phyloP scores from a whole-genome alignment of 2,113 vertebrate genomes.

The Dromiciops gliroides region DNA sequence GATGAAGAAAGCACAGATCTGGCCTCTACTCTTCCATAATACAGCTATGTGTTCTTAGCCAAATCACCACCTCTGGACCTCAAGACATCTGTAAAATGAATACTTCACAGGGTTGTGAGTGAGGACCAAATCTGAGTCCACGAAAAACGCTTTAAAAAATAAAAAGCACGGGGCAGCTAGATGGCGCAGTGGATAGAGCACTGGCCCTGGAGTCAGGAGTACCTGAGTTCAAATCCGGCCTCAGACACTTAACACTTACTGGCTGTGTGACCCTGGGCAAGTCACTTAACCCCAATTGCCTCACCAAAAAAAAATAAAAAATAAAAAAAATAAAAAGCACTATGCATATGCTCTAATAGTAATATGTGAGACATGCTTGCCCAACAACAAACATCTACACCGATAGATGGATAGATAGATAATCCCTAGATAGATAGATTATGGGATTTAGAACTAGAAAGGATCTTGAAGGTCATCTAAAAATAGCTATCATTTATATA shows the following conservation, averaged over 20 bases:
- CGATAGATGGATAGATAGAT: background rate
- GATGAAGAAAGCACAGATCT: background rate
- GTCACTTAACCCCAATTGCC: no score
- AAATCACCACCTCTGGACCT: slow-evolving; percentile 10
- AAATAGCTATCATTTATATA: background rate
- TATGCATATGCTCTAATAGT: background rate
- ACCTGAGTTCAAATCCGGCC: no score
- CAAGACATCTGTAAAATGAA: background rate
- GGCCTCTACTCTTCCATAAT: no score
- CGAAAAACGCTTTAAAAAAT: background rate
- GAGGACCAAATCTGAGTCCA: background rate
- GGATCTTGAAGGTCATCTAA: background rate
- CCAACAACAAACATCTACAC: background rate
- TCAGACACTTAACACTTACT: no score
- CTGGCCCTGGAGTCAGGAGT: no score
- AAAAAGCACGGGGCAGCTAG: no score
- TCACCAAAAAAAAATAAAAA: background rate
- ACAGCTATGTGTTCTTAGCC: no score
- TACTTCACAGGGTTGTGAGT: background rate
- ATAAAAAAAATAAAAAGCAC: no score
- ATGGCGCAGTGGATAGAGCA: no score
- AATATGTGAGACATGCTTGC: background rate
- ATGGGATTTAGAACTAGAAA: background rate
- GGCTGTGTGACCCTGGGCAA: no score
- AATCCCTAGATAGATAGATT: background rate